These are phyloP conservation scores for Ashinkailepas kermadecensis DNA, from an alignment of 2,888 invertebrate genomes.

Conservation along the genomic window DNA sequence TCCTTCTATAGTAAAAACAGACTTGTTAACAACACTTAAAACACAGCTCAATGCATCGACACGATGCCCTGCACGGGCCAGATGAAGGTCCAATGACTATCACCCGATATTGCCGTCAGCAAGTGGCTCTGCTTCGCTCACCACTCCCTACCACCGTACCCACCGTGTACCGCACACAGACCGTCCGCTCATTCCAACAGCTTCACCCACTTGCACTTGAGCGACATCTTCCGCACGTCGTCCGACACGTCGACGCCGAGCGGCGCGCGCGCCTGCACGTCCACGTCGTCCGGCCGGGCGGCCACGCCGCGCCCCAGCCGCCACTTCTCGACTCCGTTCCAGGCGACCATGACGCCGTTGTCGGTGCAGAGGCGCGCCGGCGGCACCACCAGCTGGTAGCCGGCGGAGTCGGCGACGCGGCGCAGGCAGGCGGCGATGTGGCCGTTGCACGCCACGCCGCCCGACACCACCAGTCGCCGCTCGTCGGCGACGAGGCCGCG, in stretches of 20 bases:
- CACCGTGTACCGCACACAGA: too few species aligned
- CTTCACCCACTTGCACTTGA: slow-evolving; percentile 31
- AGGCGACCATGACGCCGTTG: slow-evolving; percentile 98
- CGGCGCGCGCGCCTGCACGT: slow-evolving; percentile 44
- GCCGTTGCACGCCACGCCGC: slow-evolving; percentile 92
- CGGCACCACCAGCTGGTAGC: slow-evolving; percentile 63
- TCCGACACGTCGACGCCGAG: slow-evolving; percentile 29
- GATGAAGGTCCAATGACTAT: too few species aligned
- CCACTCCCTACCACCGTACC: too few species aligned
- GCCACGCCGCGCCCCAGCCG: slow-evolving; percentile 46
- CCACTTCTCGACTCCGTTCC: slow-evolving; percentile 87
- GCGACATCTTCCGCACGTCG: slow-evolving; percentile 27
- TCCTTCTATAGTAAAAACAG: too few species aligned
- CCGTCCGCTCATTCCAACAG: slow-evolving; percentile 14
- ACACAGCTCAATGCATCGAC: too few species aligned
- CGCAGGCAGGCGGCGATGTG: slow-evolving; percentile 64
- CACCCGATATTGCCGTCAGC: too few species aligned
- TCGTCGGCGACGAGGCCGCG: slow-evolving; percentile 55
- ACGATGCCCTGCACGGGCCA: too few species aligned
- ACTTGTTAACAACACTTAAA: too few species aligned
- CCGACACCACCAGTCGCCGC: slow-evolving; percentile 68
- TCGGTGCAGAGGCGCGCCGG: slow-evolving; percentile 85
- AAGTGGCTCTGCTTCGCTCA: too few species aligned
- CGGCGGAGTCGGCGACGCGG: slow-evolving; percentile 56
- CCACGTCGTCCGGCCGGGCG: slow-evolving; percentile 53